Conservation (phyloP, 2,113 vertebrate genomes). For the Arvicanthis niloticus region DNA sequence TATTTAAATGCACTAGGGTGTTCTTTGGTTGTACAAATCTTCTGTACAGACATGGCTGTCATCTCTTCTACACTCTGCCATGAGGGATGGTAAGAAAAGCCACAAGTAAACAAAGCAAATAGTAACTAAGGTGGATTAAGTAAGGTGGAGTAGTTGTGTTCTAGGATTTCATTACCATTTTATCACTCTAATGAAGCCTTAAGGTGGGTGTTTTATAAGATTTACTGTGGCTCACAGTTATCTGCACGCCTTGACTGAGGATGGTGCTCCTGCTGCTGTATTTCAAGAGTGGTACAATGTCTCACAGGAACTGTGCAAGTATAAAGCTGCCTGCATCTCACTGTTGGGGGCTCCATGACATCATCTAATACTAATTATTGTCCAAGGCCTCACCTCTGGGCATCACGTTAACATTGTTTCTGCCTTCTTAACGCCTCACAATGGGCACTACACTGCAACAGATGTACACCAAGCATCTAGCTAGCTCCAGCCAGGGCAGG, state of each 20-base stretch:
- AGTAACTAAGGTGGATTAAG: not conserved
- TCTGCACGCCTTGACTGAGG: not conserved
- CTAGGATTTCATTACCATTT: not conserved
- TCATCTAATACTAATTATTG: not conserved
- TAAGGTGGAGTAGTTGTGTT: not conserved
- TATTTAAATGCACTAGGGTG: not conserved
- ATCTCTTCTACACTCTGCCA: not conserved
- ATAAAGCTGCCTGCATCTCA: not conserved
- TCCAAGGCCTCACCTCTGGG: not conserved
- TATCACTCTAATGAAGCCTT: not conserved
- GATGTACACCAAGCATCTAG: not conserved
- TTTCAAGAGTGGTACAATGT: not conserved
- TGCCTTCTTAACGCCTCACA: not conserved
- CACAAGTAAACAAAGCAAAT: not conserved
- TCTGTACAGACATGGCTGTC: not conserved
- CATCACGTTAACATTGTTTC: too few species aligned
- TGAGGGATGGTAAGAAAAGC: not conserved
- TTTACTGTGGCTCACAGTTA: not conserved
- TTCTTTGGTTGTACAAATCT: not conserved
- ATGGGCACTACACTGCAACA: not conserved
- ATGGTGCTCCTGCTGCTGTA: not conserved
- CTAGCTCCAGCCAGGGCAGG: not conserved
- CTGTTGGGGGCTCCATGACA: not conserved
- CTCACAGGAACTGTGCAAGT: too few species aligned
- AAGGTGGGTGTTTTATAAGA: not conserved